phyloP scores from a whole-genome alignment of 2,113 vertebrate species.

The Scytalopus superciliaris region DNA sequence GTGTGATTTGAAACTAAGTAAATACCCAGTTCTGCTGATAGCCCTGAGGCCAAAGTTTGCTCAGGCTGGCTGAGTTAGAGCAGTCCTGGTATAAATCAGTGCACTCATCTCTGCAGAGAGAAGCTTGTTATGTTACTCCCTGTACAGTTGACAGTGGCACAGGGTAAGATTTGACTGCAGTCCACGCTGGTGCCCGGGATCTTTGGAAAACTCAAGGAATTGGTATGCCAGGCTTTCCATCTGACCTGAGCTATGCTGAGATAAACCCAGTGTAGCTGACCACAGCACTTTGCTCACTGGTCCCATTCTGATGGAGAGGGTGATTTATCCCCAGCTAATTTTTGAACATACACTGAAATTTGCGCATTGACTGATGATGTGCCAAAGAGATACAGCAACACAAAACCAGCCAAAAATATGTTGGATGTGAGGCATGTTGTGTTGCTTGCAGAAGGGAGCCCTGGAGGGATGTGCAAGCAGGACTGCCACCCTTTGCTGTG shows the following conservation, averaged over 20 bases:
- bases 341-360: neutral
- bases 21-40: neutral
- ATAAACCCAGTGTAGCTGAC: neutral
- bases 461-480: neutral
- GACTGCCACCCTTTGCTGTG: neutral
- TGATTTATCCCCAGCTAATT: neutral
- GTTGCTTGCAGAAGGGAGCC: neutral
- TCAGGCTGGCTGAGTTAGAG: neutral
- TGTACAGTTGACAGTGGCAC: neutral
- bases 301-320: neutral
- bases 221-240: neutral
- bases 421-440: neutral
- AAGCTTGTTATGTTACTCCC: neutral
- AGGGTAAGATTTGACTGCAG: accelerated
- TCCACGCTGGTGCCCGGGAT: neutral
- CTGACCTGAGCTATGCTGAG: neutral
- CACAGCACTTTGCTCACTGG: neutral
- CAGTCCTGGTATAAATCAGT: neutral
- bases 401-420: neutral
- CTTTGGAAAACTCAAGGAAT: neutral
- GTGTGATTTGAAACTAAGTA: neutral
- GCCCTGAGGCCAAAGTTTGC: neutral
- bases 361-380: neutral
- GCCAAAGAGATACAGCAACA: neutral
- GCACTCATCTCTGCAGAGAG: neutral